Conservation (phyloP, 2,113 vertebrate species). For the Myotis lucifugus region DNA sequence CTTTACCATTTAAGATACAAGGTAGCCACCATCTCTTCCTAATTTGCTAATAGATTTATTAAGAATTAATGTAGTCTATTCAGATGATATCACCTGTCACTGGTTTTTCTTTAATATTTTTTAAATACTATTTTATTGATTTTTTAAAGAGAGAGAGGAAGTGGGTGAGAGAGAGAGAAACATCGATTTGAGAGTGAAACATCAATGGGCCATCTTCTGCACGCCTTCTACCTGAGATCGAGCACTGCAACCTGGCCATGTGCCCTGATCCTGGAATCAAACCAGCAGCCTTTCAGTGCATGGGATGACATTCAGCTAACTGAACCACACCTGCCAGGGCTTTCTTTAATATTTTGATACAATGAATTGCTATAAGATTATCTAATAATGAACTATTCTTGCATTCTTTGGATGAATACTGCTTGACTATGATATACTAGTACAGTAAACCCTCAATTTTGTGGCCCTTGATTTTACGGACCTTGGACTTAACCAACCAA, state of each 20-base stretch:
- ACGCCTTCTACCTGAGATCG: neutral
- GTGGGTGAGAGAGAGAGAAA: too few species aligned
- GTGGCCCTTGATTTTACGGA: neutral
- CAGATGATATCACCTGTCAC: neutral
- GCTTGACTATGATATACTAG: neutral
- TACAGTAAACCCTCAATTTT: neutral
- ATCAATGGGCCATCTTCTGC: neutral
- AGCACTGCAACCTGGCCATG: neutral
- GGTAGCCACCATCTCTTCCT: neutral
- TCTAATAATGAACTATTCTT: neutral
- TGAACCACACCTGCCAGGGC: neutral
- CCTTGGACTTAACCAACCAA: neutral
- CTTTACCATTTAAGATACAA: neutral
- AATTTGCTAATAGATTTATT: conserved; percentile 1
- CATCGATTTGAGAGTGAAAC: neutral
- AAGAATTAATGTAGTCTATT: conserved; percentile 8
- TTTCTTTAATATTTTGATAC: neutral
- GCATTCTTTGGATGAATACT: neutral
- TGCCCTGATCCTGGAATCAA: neutral
- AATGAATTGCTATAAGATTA: conserved; percentile 1
- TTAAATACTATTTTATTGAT: neutral
- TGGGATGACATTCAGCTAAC: neutral
- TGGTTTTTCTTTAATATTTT: neutral
- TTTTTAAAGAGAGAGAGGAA: neutral
- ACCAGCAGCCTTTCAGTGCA: neutral